Percentiles rank a stretch among this genome's conserved stretches.
Evolutionary conservation across 1,140 invertebrate species (phyloP).

Genomic region (Notospermus geniculatus): DNA sequence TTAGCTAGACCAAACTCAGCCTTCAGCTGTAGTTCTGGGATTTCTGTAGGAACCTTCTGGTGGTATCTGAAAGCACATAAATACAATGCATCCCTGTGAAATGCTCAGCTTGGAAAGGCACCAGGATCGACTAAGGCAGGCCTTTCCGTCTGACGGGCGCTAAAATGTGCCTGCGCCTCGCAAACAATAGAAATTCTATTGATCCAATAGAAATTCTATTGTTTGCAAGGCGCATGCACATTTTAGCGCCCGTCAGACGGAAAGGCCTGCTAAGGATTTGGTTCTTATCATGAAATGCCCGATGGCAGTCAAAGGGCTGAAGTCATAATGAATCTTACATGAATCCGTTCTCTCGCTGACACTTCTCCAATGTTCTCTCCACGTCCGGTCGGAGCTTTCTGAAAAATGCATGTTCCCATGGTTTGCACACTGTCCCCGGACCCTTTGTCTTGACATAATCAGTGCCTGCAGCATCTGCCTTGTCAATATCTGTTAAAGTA

Average conservation of each 20-base stretch:
- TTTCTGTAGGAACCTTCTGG: conserved; percentile 65
- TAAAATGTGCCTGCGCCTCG: too few species aligned
- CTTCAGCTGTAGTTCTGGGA: conserved; percentile 65
- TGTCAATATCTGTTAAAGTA: conserved; percentile 58
- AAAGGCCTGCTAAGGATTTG: too few species aligned
- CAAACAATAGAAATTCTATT: too few species aligned
- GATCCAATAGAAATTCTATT: too few species aligned
- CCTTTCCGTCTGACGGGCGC: too few species aligned
- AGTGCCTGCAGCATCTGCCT: conserved; percentile 61
- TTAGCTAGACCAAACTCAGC: conserved; percentile 69
- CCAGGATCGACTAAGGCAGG: too few species aligned
- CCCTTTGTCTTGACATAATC: conserved; percentile 66
- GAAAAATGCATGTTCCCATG: conserved; percentile 69
- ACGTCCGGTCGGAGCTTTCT: conserved; percentile 63
- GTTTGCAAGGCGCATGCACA: too few species aligned
- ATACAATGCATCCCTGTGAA: neutral
- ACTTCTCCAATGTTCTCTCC: conserved; percentile 68
- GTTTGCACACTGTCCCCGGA: conserved; percentile 62
- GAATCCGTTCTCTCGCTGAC: conserved; percentile 71
- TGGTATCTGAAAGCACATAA: conserved; percentile 62
- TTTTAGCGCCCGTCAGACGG: too few species aligned
- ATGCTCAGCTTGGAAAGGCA: neutral
- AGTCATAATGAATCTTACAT: conserved; percentile 60
- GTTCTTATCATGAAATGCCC: too few species aligned
- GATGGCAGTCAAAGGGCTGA: too few species aligned